Percentiles rank a stretch among this genome's conserved stretches.
Conservation (phyloP, 1,140 invertebrate species). For the Formica selysi region DNA sequence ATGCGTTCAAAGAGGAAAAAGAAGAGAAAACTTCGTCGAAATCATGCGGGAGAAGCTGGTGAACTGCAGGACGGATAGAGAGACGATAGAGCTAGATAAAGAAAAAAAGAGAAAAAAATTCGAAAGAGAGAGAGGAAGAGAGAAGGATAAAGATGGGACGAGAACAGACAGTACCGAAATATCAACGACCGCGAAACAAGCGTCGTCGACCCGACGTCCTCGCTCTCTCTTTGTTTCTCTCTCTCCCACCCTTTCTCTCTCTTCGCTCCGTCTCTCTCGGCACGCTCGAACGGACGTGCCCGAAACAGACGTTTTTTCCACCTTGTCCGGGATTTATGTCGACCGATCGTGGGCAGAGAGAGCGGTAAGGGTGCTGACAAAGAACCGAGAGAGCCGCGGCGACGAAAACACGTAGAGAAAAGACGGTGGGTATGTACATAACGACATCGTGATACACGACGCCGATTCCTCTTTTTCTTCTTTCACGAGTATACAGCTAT, state of each 20-base stretch:
- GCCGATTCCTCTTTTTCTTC: not conserved
- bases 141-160: constrained; percentile 11
- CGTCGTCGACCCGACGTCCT: constrained; percentile 74
- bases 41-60: constrained; percentile 7
- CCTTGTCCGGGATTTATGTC: constrained; percentile 57
- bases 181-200: constrained; percentile 78
- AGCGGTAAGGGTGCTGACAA: constrained; percentile 39
- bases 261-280: constrained; percentile 7
- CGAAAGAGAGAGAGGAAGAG: not conserved
- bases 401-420: constrained; percentile 35
- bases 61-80: constrained; percentile 38
- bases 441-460: constrained; percentile 38
- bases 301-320: constrained; percentile 58
- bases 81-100: constrained; percentile 46
- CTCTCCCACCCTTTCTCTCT: not conserved
- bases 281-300: constrained; percentile 43
- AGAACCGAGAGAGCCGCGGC: constrained; percentile 11
- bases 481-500: constrained; percentile 25
- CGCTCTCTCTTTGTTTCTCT: constrained; percentile 47
- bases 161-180: constrained; percentile 72
- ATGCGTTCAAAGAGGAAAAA: constrained; percentile 7
- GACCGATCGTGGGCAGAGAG: constrained; percentile 53
- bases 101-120: not conserved
- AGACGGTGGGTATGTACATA: constrained; percentile 31
- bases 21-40: constrained; percentile 25